Conservation (phyloP, 2,888 invertebrate genomes). For the Chymomyza procnemis region DNA sequence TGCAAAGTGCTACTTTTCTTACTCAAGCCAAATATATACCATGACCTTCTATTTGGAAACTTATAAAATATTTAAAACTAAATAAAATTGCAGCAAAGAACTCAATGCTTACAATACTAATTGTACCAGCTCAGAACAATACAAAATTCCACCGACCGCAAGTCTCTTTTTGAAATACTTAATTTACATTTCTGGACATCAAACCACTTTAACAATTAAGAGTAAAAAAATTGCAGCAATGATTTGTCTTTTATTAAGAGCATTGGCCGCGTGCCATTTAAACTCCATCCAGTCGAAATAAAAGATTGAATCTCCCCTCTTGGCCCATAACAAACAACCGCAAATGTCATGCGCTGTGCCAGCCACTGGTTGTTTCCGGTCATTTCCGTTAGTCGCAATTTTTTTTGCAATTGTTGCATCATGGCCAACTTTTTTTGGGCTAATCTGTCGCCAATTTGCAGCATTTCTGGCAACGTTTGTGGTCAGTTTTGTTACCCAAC, state of each 20-base stretch:
- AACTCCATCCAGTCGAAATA: slow-evolving; percentile 4
- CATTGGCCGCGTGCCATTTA: not conserved
- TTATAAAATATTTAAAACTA: too few species aligned
- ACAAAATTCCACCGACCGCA: too few species aligned
- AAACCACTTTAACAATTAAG: not conserved
- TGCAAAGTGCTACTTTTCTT: too few species aligned
- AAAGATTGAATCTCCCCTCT: slow-evolving; percentile 24
- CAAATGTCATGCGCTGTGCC: slow-evolving; percentile 51
- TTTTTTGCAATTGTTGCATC: slow-evolving; percentile 12
- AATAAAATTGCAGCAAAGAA: too few species aligned
- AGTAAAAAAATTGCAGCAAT: slow-evolving; percentile 2
- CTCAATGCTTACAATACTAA: too few species aligned
- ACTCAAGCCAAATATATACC: too few species aligned
- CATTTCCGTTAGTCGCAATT: slow-evolving; percentile 34
- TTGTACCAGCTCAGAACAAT: too few species aligned
- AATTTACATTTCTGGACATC: not conserved
- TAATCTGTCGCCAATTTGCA: slow-evolving; percentile 65
- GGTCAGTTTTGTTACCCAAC: not conserved
- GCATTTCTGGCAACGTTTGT: slow-evolving; percentile 19
- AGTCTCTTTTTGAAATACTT: too few species aligned
- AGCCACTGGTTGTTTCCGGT: slow-evolving; percentile 47
- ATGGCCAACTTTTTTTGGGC: slow-evolving; percentile 55
- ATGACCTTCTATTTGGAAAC: too few species aligned
- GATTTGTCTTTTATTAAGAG: slow-evolving; percentile 22
- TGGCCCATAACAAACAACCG: slow-evolving; percentile 49